Evolutionary conservation across 2,888 invertebrate genomes (phyloP), one percentile per base, ranked within the genome.

Genomic region (Drosophila hamatofila): DNA sequence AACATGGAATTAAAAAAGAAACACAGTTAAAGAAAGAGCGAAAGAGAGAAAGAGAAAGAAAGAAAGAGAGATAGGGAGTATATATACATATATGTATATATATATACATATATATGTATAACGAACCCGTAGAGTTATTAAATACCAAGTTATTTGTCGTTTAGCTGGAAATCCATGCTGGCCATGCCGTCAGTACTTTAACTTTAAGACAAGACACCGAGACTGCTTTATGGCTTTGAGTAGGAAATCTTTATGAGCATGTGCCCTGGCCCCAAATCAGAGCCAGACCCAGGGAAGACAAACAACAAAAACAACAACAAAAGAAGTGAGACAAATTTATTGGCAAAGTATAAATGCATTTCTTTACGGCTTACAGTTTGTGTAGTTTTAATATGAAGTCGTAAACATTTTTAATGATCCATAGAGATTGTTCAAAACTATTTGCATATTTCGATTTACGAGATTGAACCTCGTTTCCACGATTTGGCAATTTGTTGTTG

Each of bases 111-210:
- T n/a, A n/a, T n/a, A 35, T 14, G 14, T 35, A 35, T 30, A 51
- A 37, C 58, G 35, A 49, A 64, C 30, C 72, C 68, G 81, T 63
- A 71, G 87, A 85, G 85, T 87, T 87, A 89, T 89, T 87, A 89
- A 85, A 89, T 85, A 84, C 84, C 87, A 85, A 89, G 89, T 89
- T 85, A 89, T 85, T 89, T 89, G 89, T 85, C 85, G 89, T 89
- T 85, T 89, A 89, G 72, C 88, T 89, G 89, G 89, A 89, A 89
- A 78, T 81, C 66, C 88, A 81, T 55, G 80, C 73, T 66, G 86
- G 83, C 71, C 72, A 42, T 6, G 62, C 59, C 66, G 70, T 78
- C 59, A 68, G 73, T 81, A 88, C 87, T 78, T 83, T 81, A 75
- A 74, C 68, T 83, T 85, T 68, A 65, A 80, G 83, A 71, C 85